A percentile compares a stretch with the other conserved stretches of the same genome.
Conservation (phyloP, 2,113 vertebrate species). For the Solenodon paradoxus region DNA sequence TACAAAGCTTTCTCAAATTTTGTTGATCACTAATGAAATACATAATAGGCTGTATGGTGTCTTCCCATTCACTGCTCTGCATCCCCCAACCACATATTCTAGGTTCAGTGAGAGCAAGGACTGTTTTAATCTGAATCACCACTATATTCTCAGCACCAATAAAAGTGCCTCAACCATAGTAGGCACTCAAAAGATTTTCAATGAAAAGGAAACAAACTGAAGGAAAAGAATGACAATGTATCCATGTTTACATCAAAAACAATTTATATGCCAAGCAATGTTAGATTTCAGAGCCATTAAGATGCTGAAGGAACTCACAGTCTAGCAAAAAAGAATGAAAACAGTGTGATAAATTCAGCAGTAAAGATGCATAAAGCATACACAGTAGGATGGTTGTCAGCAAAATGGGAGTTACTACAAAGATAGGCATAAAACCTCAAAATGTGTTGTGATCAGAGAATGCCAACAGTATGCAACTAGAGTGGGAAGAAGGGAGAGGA, state of each 20-base stretch:
- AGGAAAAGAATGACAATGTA: background rate
- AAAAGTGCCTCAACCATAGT: background rate
- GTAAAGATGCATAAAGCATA: background rate
- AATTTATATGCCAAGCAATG: background rate
- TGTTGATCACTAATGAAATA: background rate
- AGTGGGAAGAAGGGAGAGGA: background rate
- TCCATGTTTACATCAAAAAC: background rate
- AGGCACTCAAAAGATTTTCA: background rate
- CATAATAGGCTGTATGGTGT: background rate
- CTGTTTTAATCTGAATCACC: background rate
- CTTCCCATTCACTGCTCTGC: background rate
- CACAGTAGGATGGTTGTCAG: background rate
- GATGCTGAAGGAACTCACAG: background rate
- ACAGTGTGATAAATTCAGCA: background rate
- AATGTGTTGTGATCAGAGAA: background rate
- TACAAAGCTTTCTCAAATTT: background rate
- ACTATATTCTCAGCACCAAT: background rate
- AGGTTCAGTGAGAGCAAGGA: background rate
- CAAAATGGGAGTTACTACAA: background rate
- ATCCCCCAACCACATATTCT: background rate
- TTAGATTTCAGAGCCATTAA: background rate
- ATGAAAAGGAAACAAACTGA: background rate
- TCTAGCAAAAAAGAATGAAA: slow-evolving; percentile 4
- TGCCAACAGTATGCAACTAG: background rate
- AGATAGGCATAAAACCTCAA: background rate